Conservation (phyloP, 2,113 vertebrate genomes). For the Entomyzon cyanotis region DNA sequence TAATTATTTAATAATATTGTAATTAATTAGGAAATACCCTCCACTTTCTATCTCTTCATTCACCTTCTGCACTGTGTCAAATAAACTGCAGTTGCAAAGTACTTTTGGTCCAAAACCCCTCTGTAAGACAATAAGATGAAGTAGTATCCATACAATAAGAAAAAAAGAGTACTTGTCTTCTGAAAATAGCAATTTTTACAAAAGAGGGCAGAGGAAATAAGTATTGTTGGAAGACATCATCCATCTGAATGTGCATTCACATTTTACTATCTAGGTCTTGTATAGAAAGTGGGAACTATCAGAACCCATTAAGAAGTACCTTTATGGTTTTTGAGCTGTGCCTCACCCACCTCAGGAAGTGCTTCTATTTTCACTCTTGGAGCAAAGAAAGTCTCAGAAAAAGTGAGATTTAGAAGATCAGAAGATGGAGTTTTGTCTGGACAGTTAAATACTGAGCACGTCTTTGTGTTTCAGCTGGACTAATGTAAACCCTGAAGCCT, state of each 20-base stretch:
- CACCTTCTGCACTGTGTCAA: background rate
- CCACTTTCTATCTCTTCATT: background rate
- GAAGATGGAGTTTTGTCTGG: background rate
- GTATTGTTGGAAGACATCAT: background rate
- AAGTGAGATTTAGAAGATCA: background rate
- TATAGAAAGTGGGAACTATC: background rate
- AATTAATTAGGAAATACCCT: background rate
- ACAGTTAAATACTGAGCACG: background rate
- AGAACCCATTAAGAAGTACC: background rate
- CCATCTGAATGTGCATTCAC: background rate
- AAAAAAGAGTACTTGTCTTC: background rate
- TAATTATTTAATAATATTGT: constrained; percentile 1
- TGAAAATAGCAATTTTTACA: background rate
- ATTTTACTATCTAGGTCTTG: background rate
- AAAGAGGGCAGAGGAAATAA: background rate
- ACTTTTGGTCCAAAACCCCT: background rate
- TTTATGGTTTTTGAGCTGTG: background rate
- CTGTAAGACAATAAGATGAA: background rate
- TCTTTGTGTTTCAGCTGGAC: background rate
- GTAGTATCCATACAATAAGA: background rate
- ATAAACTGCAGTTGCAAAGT: background rate
- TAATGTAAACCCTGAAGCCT: background rate
- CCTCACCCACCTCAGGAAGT: background rate
- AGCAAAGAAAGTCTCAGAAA: background rate
- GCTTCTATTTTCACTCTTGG: background rate